Evolutionary conservation across 2,797 vertebrate species (phyloP), one percentile per base, ranked within the genome.

Genomic region (Phoxinus dragarum): DNA sequence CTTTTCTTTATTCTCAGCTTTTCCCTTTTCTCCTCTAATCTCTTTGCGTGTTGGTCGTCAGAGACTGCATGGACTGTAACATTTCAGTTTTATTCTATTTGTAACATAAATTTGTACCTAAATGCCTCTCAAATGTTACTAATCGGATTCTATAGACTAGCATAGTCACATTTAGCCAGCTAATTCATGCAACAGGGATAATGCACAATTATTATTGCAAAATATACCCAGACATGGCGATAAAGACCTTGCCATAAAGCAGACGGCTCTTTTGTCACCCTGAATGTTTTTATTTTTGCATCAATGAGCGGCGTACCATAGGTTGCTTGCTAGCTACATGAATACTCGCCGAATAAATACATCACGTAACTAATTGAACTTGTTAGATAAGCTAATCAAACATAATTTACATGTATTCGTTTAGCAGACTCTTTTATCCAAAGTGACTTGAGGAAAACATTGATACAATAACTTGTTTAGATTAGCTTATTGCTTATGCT

Each of bases 11-110:
- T 56, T 47, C 64, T 80, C 44, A 16, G 38, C 11, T 38, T 68
- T 80, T 80, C 64, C 2, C 64, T 36, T 67, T 52, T 52, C 64
- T 80, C 56, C 14, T 27, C 38, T 64, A 73, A 76, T 76, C 72
- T 52, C 16, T 74, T 5, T 49, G 34, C 6, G 3, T 3, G 3
- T 8, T 19, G 23, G 72, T 61, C 31, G 75, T 69, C 36, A 77
- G 36, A 67, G 61, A 59, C 4, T 6, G n/a, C 47, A 34, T 42
- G 16, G 73, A 52, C 40, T 61, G 27, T 80, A 19, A 23, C n/a
- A 16, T 23, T 67, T n/a, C 19, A 14, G 16, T 61, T 74, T 44
- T 74, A 64, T 12, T 19, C 44, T 10, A 66, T 82, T 9, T 61
- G 80, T 42, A 59, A 31, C 27, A 19, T 9, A 38, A 1, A 66